A percentile compares a stretch with the other conserved stretches of the same genome.
phyloP scores from a whole-genome alignment of 2,113 vertebrate species.

The Brienomyrus brachyistius region DNA sequence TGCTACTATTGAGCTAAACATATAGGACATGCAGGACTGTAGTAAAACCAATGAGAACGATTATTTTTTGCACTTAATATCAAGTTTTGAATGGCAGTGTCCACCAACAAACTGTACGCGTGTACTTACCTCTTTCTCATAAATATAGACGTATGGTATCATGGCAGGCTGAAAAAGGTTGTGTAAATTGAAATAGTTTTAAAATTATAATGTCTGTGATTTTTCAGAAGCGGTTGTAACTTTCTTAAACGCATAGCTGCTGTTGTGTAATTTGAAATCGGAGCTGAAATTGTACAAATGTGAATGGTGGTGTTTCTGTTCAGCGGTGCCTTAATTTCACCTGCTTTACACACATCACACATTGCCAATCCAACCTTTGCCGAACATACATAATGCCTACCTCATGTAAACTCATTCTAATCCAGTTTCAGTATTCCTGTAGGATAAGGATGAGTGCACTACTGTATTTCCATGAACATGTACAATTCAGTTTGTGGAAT shows the following conservation, averaged over 20 bases:
- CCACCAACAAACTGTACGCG: background rate
- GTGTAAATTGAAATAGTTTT: background rate
- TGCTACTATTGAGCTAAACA: background rate
- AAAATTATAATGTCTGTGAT: background rate
- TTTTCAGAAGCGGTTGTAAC: background rate
- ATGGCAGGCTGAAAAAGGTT: background rate
- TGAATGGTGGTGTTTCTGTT: conserved; percentile 1
- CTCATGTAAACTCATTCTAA: conserved; percentile 15
- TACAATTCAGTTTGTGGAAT: background rate
- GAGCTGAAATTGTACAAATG: background rate
- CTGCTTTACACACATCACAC: background rate
- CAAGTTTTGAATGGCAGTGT: background rate
- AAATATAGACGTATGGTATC: background rate
- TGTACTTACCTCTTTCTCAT: background rate
- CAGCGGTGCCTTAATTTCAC: conserved; percentile 10
- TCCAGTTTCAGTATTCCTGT: background rate
- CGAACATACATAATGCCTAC: background rate
- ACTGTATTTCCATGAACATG: background rate
- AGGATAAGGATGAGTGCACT: background rate
- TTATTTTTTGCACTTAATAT: conserved; percentile 4
- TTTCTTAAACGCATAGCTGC: background rate
- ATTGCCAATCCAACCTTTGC: background rate
- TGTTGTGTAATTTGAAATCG: background rate
- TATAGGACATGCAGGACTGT: background rate
- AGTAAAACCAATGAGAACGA: background rate